Percentiles rank a stretch among this genome's conserved stretches.
Evolutionary conservation across 53 echinoderm and acorn worm genomes (phyloP).

Genomic region (Henricia sp.): DNA sequence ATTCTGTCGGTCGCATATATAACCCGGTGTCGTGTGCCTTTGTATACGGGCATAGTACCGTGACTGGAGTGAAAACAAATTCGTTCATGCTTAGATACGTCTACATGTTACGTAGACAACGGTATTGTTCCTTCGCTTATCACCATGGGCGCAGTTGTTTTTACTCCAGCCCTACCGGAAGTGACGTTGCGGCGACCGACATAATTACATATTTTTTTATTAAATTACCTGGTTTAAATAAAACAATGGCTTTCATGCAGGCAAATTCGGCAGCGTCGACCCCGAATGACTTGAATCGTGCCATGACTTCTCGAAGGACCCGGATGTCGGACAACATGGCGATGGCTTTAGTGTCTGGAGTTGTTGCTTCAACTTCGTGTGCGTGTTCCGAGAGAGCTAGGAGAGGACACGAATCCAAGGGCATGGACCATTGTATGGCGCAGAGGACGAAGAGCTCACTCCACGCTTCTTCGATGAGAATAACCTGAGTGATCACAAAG

Average conservation of each 20-base stretch:
- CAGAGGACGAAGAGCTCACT: constrained; percentile 94
- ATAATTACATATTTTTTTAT: neutral
- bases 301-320: constrained; percentile 86
- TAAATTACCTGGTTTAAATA: constrained; percentile 89
- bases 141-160: too few species aligned
- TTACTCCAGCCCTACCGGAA: too few species aligned
- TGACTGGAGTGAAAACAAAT: too few species aligned
- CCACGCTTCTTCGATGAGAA: constrained; percentile 96
- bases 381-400: constrained; percentile 86
- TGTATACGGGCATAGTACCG: too few species aligned
- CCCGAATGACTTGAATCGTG: constrained; percentile 75
- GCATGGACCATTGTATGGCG: constrained; percentile 99
- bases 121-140: too few species aligned
- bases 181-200: too few species aligned
- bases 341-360: constrained; percentile 72
- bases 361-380: constrained; percentile 68
- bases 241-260: constrained; percentile 92
- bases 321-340: constrained; percentile 79
- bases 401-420: constrained; percentile 91
- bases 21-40: too few species aligned
- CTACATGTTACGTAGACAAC: too few species aligned
- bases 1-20: too few species aligned
- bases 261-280: constrained; percentile 97
- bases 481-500: too few species aligned
- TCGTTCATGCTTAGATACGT: too few species aligned